Conservation (phyloP, 1,140 invertebrate species). For the Drosophila sp. region DNA sequence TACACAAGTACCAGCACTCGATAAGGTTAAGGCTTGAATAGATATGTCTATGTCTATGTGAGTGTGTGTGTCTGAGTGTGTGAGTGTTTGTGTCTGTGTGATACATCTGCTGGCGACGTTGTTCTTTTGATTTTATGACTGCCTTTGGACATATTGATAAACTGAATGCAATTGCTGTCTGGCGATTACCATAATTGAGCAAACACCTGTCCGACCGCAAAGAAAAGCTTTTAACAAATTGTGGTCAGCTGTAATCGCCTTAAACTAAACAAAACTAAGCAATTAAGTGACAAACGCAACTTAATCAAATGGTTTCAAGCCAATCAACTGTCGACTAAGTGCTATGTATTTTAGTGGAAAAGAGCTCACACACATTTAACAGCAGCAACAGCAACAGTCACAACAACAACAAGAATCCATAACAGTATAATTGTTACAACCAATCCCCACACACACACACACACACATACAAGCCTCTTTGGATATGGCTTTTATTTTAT, state of each 20-base stretch:
- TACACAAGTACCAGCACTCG: conserved; percentile 35
- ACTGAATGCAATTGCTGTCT: conserved; percentile 10
- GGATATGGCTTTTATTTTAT: neutral
- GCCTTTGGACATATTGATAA: neutral
- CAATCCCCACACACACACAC: neutral
- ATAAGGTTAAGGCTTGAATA: conserved; percentile 62
- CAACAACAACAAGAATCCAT: too few species aligned
- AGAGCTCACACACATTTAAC: neutral
- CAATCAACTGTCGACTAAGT: conserved; percentile 47
- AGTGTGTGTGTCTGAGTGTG: too few species aligned
- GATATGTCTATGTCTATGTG: too few species aligned
- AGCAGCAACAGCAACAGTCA: too few species aligned
- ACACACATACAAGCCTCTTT: neutral
- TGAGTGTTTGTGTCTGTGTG: conserved; percentile 14
- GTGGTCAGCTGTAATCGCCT: conserved; percentile 73
- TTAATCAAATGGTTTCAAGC: conserved; percentile 34
- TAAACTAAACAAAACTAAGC: conserved; percentile 75
- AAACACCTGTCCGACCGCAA: conserved; percentile 56
- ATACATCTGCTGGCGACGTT: conserved; percentile 14
- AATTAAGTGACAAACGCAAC: conserved; percentile 60
- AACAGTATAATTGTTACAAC: neutral
- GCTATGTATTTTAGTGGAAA: conserved; percentile 18
- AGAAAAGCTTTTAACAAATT: conserved; percentile 73
- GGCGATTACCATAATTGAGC: conserved; percentile 68
- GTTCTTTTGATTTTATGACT: conserved; percentile 27